Conservation (phyloP, 64 coral and sea anemone genomes). For the Pachyseris speciosa region DNA sequence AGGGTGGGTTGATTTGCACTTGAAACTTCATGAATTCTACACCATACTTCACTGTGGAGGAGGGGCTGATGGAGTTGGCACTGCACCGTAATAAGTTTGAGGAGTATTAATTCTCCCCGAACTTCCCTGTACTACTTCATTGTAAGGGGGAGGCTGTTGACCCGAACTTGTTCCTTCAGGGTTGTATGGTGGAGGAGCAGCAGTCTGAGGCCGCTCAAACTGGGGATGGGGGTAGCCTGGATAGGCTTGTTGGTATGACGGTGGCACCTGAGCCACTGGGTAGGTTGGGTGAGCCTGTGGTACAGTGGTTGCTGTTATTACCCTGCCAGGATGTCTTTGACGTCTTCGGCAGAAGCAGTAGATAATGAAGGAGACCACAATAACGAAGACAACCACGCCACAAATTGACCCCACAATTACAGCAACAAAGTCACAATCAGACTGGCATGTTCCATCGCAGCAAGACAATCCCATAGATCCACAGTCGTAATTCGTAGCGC, state of each 20-base stretch:
- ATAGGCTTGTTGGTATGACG: neutral
- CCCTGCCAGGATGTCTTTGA: neutral
- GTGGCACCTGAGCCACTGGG: neutral
- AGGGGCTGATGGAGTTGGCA: neutral
- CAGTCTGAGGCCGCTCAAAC: neutral
- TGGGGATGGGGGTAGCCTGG: neutral
- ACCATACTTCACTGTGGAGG: neutral
- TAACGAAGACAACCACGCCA: neutral
- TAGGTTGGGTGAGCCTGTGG: neutral
- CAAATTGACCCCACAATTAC: neutral
- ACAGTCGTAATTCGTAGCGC: neutral
- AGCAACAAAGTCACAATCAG: too few relatives aligned
- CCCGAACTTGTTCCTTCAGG: neutral
- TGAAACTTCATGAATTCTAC: too few relatives aligned
- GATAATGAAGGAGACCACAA: neutral
- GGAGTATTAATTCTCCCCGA: neutral
- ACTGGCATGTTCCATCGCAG: neutral
- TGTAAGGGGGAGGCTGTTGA: slow-evolving; percentile 5
- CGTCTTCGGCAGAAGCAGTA: neutral
- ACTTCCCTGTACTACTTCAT: neutral
- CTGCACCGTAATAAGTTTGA: neutral
- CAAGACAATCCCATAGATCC: neutral
- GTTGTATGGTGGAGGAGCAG: neutral
- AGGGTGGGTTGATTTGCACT: too few relatives aligned
- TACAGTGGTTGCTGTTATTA: neutral